Evolutionary conservation across 2,797 vertebrate genomes (phyloP), one percentile per base, ranked within the genome.

Genomic region (Manis crassicaudata): DNA sequence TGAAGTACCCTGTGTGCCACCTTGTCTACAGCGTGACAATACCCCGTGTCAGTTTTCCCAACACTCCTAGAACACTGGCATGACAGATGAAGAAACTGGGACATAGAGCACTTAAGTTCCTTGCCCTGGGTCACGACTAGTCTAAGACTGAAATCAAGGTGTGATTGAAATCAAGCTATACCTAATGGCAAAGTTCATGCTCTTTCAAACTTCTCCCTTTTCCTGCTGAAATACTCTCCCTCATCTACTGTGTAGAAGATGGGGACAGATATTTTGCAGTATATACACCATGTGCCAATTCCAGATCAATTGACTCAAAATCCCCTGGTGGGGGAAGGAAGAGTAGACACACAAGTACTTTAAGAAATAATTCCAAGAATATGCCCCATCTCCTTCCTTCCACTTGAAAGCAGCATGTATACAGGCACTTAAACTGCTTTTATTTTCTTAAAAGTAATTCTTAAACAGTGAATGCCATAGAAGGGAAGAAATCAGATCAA

Each of bases 401-500:
- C 3, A 4, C 56, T 76, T 60, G 2, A 73, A 63, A 40, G 77
- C 18, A 84, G n/a, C 27, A 25, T 92, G 67, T 95, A 16, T 29
- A 21, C 9, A 91, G 65, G 68, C 40, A 37, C 20, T n/a, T 58
- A 46, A 37, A 35, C 25, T 37, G 23, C 65, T 75, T 63, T 50
- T 83, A 23, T 13, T 76, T 29, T 87, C 40, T 77, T 18, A 14
- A 32, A 60, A 73, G 89, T 25, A 23, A 40, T 68, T 65, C 35
- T 81, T 37, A 84, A 54, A 29, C 27, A 37, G 4, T 50, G 25
- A 58, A n/a, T 54, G 29, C 56, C 77, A 21, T 70, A 60, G 9
- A 95, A 83, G 77, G 52, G 6, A 86, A 43, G 11, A 77, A 94
- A 80, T 88, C 79, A 72, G 35, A 92, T 80, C 7, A 25, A 68